Conservation (phyloP, 2,797 vertebrate species). For the Leuciscus waleckii region DNA sequence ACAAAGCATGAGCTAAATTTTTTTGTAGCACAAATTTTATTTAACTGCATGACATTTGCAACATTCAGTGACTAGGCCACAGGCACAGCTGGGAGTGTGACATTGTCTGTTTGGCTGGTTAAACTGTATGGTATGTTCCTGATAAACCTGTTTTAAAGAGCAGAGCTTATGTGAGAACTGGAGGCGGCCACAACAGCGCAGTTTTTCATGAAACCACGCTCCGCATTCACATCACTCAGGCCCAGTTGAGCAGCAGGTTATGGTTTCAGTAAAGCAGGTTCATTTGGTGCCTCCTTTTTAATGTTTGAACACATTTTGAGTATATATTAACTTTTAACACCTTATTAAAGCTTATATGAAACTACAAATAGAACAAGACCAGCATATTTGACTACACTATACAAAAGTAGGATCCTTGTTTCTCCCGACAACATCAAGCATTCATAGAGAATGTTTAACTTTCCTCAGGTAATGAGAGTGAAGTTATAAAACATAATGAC, state of each 20-base stretch:
- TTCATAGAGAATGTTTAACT: conserved; percentile 32
- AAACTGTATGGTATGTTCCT: conserved; percentile 19
- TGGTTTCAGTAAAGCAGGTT: conserved; percentile 10
- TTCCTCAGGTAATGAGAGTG: conserved; percentile 19
- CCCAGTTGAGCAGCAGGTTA: not conserved
- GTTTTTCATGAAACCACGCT: not conserved
- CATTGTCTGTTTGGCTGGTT: not conserved
- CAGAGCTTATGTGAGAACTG: not conserved
- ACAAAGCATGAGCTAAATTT: conserved; percentile 8
- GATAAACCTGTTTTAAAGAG: conserved; percentile 55
- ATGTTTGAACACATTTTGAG: not conserved
- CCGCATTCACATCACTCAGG: not conserved
- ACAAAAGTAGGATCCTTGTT: not conserved
- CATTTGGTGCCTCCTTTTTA: not conserved
- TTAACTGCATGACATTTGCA: not conserved
- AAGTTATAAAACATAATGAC: conserved; percentile 15
- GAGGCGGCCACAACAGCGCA: not conserved
- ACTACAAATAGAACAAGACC: conserved; percentile 14
- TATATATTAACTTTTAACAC: not conserved
- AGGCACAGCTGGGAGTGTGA: not conserved
- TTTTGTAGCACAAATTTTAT: not conserved
- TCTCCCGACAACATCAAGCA: not conserved
- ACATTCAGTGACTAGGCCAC: not conserved
- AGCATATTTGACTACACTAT: not conserved
- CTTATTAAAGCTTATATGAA: not conserved